Conservation (phyloP, 2,113 vertebrate species). For the Heloderma charlesbogerti region DNA sequence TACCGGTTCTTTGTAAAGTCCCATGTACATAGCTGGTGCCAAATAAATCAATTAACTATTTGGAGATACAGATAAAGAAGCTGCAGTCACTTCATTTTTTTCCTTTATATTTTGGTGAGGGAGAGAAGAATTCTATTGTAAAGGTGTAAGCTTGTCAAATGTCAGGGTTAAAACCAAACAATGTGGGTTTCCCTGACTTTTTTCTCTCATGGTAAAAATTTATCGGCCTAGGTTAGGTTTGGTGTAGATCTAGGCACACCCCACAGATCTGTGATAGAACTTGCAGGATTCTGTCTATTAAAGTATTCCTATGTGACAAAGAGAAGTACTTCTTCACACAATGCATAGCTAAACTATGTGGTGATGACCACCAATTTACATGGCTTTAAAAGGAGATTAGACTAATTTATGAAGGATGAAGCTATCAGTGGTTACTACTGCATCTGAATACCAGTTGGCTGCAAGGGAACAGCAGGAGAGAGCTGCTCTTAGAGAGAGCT, state of each 20-base stretch:
- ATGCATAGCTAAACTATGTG: too few relatives aligned
- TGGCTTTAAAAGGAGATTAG: too few relatives aligned
- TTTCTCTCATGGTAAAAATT: not conserved
- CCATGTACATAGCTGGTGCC: not conserved
- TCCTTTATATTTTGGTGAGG: not conserved
- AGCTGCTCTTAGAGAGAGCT: too few relatives aligned
- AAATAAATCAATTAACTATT: not conserved
- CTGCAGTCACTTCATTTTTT: not conserved
- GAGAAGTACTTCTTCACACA: too few relatives aligned
- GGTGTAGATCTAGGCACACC: not conserved
- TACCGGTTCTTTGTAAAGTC: not conserved
- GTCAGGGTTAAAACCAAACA: not conserved
- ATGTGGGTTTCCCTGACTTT: not conserved
- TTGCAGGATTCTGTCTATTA: not conserved
- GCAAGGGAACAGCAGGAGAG: too few relatives aligned
- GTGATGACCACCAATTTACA: too few relatives aligned
- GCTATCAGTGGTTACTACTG: too few relatives aligned
- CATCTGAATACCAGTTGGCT: too few relatives aligned
- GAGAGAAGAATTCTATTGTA: not conserved
- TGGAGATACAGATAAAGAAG: not conserved
- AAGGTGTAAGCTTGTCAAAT: not conserved
- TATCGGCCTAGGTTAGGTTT: not conserved
- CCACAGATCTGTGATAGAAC: not conserved
- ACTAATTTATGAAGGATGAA: too few relatives aligned
- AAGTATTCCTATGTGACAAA: not conserved